phyloP scores from a whole-genome alignment of 2,888 invertebrate genomes.

The Hypena proboscidalis region DNA sequence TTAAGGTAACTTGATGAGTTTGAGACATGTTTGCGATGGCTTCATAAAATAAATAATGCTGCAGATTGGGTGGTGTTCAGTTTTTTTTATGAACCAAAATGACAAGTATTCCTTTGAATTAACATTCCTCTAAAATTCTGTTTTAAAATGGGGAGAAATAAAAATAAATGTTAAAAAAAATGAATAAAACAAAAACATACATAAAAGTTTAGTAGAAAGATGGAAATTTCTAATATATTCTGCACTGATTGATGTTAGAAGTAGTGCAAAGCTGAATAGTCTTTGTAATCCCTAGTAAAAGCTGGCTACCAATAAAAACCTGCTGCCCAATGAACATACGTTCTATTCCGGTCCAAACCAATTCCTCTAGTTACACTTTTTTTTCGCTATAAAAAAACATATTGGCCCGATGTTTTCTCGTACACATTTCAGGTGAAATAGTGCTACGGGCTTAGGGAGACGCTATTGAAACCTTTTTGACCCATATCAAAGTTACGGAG shows the following conservation, averaged over 20 bases:
- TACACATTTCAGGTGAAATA: conserved; percentile 60
- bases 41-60: no score
- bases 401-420: conserved; percentile 55
- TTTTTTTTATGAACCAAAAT: no score
- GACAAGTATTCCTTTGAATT: no score
- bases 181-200: no score
- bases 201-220: no score
- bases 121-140: no score
- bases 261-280: conserved; percentile 13
- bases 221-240: no score
- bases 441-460: conserved; percentile 49
- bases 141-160: no score
- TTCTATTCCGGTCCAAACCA: conserved; percentile 45
- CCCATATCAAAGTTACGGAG: conserved; percentile 67
- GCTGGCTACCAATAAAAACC: conserved; percentile 46
- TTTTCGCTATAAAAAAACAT: conserved; percentile 57
- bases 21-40: no score
- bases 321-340: conserved; percentile 34
- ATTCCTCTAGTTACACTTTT: conserved; percentile 48
- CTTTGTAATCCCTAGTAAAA: conserved; percentile 25
- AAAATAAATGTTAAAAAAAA: no score
- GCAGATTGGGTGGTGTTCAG: no score
- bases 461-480: conserved; percentile 68
- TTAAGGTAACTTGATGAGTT: no score
- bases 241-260: conserved; percentile 2